Evolutionary conservation across 2,113 vertebrate species (phyloP).

Genomic region (Mormyrus lacerda): DNA sequence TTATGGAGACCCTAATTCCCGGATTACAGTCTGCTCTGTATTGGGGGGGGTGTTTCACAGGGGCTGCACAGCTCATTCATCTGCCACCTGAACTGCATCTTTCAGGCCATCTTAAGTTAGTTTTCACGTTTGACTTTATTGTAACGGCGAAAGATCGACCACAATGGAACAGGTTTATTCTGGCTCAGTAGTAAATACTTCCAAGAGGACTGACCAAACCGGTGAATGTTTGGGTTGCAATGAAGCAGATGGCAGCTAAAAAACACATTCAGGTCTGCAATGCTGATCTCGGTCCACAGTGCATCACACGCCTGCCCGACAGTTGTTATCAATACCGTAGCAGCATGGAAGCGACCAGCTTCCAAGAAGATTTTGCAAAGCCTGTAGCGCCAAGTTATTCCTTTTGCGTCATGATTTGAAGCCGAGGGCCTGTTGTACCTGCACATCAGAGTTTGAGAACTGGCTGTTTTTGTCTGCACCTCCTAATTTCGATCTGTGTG

Average conservation of each 20-base stretch:
- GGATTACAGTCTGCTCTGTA: slow-evolving; percentile 58
- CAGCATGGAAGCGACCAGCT: background rate
- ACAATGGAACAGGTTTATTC: background rate
- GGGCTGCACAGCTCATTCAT: slow-evolving; percentile 51
- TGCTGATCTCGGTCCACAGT: background rate
- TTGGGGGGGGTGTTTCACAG: slow-evolving; percentile 28
- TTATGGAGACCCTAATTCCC: slow-evolving; percentile 51
- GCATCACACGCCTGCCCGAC: background rate
- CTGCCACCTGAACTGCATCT: slow-evolving; percentile 26
- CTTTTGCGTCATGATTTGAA: background rate
- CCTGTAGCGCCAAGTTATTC: background rate
- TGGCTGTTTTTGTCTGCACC: background rate
- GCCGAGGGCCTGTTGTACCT: background rate
- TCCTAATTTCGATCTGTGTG: background rate
- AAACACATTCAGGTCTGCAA: background rate
- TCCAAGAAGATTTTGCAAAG: background rate
- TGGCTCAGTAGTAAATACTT: background rate
- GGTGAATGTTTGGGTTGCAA: background rate
- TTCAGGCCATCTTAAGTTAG: too few relatives aligned
- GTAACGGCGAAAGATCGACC: background rate
- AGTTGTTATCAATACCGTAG: background rate
- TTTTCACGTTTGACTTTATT: background rate
- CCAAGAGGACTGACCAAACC: background rate
- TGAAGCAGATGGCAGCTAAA: background rate
- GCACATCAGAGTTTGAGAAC: background rate